Conservation (phyloP, 1,140 invertebrate genomes). For the Pissodes strobi region DNA sequence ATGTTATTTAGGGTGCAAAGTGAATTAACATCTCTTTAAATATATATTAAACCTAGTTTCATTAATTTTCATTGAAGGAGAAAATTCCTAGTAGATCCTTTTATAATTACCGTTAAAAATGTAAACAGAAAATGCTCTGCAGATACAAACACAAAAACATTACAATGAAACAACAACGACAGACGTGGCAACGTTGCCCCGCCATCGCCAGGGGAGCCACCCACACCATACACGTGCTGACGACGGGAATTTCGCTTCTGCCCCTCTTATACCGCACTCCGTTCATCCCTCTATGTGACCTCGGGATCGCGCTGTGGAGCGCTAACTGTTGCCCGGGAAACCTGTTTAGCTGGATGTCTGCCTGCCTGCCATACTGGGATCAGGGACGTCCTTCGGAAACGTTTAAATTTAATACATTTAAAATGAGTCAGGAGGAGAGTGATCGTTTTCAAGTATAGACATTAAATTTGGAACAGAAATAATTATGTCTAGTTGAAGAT, state of each 20-base stretch:
- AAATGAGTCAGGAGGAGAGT: too few relatives aligned
- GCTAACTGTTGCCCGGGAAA: constrained; percentile 38
- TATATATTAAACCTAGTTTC: too few relatives aligned
- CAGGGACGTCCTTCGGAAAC: constrained; percentile 25
- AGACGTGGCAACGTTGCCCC: constrained; percentile 5
- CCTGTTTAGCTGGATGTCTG: constrained; percentile 29
- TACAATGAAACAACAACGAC: constrained; percentile 4
- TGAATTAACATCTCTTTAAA: too few relatives aligned
- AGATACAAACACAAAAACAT: neutral
- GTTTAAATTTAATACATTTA: constrained; percentile 14
- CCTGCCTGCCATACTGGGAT: constrained; percentile 5
- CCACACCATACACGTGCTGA: constrained; percentile 32
- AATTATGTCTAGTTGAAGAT: too few relatives aligned
- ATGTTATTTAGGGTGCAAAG: too few relatives aligned
- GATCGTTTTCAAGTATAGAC: too few relatives aligned
- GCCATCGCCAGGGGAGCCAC: constrained; percentile 1
- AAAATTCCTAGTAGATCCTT: too few relatives aligned
- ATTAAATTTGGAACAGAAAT: too few relatives aligned
- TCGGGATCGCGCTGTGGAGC: constrained; percentile 24
- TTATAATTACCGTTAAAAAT: too few relatives aligned
- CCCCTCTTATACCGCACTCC: neutral
- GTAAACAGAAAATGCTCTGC: too few relatives aligned
- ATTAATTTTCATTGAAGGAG: too few relatives aligned
- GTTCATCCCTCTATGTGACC: constrained; percentile 17
- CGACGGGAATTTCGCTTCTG: constrained; percentile 28